Base-by-base conservation (phyloP, 1,140 invertebrate genomes). In the Spodoptera frugiperda region DNA sequence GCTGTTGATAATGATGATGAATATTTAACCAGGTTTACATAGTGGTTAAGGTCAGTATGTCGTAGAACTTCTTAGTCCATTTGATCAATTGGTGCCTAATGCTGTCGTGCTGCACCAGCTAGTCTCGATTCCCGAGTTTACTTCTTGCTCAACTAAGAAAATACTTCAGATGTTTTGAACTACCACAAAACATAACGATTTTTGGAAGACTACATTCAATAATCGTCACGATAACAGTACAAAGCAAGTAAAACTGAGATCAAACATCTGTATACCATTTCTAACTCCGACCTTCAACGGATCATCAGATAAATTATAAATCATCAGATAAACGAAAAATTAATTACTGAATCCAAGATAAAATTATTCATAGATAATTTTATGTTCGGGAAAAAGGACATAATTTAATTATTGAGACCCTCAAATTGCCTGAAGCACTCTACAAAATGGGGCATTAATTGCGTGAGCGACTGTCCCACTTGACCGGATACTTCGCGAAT, bases 401-500 rank as follows among this genome's bases (percentile, higher is more conserved):
- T 68, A 68, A 75, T 63, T 75, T 46, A 76, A 78, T 65, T 71
- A 72, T 78, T 72, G 48, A 72, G 48, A 59, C 25, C 67, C 54
- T 15, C 21, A 39, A 78, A 78, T 72, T 78, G 30, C 67, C 76
- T 54, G 33, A 46, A 78, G 57, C 55, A 63, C 57, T 78, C 68
- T 53, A 48, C 57, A 49, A 78, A 72, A 65, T 78, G 68, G 68
- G 57, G 21, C 49, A 59, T 72, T 77, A 77, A 77, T 77, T 63
- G 55, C 48, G 57, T 39, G 30, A 55, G 46, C 57, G 21, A 53
- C 54, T 54, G 19, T 71, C 55, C 30, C 55, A 71, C 67, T 77
- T 63, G 55, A 67, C 73, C 73, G 61, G 49, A 54, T 55, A 55
- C 68, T 71, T 55, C 17, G 17, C 25, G 12, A 44, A 49, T 67